Percentiles rank a stretch among this genome's conserved stretches.
Conservation (phyloP, 2,888 invertebrate species). For the Epinotia bilunana region DNA sequence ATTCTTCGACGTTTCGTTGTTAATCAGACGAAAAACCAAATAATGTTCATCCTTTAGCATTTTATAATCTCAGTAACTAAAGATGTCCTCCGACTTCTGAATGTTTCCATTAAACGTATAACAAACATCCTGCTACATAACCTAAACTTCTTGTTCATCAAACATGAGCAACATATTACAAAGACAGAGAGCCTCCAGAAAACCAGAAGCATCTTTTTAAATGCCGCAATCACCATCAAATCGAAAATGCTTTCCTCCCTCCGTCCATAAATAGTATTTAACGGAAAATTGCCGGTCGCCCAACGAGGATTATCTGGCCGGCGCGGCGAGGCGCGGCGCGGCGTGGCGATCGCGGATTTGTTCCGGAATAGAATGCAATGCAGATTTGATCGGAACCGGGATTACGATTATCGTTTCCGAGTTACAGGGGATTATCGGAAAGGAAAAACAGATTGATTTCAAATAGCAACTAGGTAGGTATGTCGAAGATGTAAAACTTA, state of each 20-base stretch:
- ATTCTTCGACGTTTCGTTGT: too few species aligned
- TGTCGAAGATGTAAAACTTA: too few species aligned
- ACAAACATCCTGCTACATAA: too few species aligned
- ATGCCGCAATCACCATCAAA: neutral
- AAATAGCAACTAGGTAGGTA: too few species aligned
- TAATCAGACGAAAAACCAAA: neutral
- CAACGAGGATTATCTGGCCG: conserved; percentile 25
- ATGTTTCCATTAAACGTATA: too few species aligned
- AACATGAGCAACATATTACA: neutral
- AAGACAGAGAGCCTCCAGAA: neutral
- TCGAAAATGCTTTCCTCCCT: neutral
- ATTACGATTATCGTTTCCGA: conserved; percentile 11
- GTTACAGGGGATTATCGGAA: neutral
- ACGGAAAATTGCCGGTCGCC: conserved; percentile 33
- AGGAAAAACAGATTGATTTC: neutral
- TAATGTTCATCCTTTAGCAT: neutral
- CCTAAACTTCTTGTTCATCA: neutral
- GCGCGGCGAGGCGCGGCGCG: neutral
- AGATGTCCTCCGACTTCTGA: too few species aligned
- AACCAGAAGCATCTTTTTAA: neutral
- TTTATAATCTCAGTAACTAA: too few species aligned
- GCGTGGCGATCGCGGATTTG: conserved; percentile 29
- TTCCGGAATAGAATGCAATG: conserved; percentile 29
- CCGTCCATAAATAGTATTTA: conserved; percentile 27
- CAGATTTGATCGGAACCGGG: conserved; percentile 30